Evolutionary conservation across 2,113 vertebrate species (phyloP).

Genomic region (Buteo buteo): DNA sequence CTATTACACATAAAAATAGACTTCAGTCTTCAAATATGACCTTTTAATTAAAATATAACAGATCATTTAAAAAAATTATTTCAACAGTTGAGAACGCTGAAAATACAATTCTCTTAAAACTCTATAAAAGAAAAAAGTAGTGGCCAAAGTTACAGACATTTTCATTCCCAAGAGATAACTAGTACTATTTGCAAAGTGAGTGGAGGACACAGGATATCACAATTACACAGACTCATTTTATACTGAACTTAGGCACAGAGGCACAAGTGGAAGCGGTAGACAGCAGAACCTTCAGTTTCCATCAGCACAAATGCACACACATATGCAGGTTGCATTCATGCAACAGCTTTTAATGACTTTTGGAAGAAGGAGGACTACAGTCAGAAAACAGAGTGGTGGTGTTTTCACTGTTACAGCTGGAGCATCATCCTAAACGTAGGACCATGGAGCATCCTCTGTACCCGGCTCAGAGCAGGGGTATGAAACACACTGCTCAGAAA

Average conservation of each 20-base stretch:
- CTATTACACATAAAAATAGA: constrained; percentile 17
- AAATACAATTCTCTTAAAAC: background rate
- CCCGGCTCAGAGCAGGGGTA: background rate
- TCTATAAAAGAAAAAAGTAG: background rate
- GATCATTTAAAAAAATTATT: background rate
- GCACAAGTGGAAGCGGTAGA: background rate
- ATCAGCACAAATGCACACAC: background rate
- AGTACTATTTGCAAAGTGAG: background rate
- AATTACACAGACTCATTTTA: background rate
- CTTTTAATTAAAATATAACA: constrained; percentile 50
- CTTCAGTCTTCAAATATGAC: constrained; percentile 30
- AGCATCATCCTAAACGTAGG: background rate
- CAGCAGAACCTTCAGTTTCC: background rate
- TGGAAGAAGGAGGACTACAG: background rate
- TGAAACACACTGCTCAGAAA: background rate
- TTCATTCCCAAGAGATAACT: background rate
- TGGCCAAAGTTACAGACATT: background rate
- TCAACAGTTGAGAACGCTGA: background rate
- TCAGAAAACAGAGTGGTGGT: background rate
- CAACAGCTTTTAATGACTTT: background rate
- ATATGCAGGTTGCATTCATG: too few relatives aligned
- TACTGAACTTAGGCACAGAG: background rate
- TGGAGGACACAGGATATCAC: background rate
- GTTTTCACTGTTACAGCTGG: background rate
- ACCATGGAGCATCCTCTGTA: rapidly evolving